phyloP scores from a whole-genome alignment of 2,888 invertebrate species.

The Cephalotes varians region DNA sequence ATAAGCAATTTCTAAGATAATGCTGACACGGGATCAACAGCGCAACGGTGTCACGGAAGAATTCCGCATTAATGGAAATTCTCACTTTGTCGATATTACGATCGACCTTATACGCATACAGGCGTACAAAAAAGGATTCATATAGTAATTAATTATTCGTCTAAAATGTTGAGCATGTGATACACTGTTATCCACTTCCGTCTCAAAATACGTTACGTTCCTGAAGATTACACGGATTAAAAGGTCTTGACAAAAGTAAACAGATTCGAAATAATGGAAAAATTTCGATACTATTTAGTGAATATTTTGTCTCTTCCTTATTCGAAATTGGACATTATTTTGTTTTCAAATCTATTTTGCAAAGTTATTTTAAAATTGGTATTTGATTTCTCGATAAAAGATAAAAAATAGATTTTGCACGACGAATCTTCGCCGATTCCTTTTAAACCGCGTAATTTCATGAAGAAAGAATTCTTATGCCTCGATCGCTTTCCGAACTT shows the following conservation, averaged over 20 bases:
- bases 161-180: constrained; percentile 44
- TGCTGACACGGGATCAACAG: not conserved
- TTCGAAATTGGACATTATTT: not conserved
- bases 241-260: not conserved
- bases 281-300: no score
- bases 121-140: constrained; percentile 7
- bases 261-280: not conserved
- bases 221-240: constrained; percentile 23
- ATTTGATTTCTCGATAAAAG: not conserved
- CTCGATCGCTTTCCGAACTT: constrained; percentile 8
- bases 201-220: not conserved
- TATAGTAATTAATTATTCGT: constrained; percentile 25
- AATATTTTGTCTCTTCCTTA: not conserved
- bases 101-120: not conserved
- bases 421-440: not conserved
- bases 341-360: not conserved
- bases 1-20: constrained; percentile 27
- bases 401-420: not conserved
- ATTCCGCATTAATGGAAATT: not conserved
- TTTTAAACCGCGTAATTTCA: constrained; percentile 1
- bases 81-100: not conserved
- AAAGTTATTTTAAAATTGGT: not conserved
- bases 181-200: constrained; percentile 28
- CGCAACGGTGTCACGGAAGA: not conserved
- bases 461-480: not conserved